Evolutionary conservation across 1,140 invertebrate species (phyloP).

Genomic region (Dendrolimus punctatus): DNA sequence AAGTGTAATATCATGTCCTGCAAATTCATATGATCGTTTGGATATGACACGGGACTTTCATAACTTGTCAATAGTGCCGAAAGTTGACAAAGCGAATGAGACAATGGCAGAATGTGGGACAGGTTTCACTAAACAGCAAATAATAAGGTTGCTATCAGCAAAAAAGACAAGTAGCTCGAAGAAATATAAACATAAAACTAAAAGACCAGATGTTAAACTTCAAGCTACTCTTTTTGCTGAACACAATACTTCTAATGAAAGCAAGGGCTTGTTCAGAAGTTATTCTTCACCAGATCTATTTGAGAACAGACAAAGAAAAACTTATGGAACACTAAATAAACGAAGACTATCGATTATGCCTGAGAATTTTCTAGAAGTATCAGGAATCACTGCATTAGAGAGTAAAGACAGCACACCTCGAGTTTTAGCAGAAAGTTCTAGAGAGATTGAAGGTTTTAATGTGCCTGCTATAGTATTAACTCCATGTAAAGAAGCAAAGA

Average conservation of each 20-base stretch:
- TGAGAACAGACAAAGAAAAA: conserved; percentile 38
- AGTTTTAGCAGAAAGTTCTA: conserved; percentile 21
- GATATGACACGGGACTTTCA: conserved; percentile 26
- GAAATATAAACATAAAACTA: conserved; percentile 39
- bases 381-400: conserved; percentile 42
- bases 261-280: conserved; percentile 36
- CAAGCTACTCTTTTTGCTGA: conserved; percentile 48
- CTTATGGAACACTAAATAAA: conserved; percentile 7
- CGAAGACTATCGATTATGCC: conserved; percentile 50
- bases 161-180: conserved; percentile 54
- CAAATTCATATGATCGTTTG: conserved; percentile 23
- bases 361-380: conserved; percentile 46
- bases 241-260: conserved; percentile 34
- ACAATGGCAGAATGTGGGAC: conserved; percentile 50
- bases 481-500: conserved; percentile 13
- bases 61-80: conserved; percentile 41
- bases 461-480: conserved; percentile 23
- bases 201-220: conserved; percentile 35
- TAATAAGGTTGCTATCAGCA: conserved; percentile 45
- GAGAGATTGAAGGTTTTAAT: conserved; percentile 21
- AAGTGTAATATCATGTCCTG: conserved; percentile 34
- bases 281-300: conserved; percentile 58
- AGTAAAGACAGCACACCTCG: conserved; percentile 38
- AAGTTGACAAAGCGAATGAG: conserved; percentile 39
- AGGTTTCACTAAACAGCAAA: conserved; percentile 54